A percentile compares a stretch with the other conserved stretches of the same genome.
phyloP scores from a whole-genome alignment of 2,888 invertebrate genomes.

The Julus scanicus region DNA sequence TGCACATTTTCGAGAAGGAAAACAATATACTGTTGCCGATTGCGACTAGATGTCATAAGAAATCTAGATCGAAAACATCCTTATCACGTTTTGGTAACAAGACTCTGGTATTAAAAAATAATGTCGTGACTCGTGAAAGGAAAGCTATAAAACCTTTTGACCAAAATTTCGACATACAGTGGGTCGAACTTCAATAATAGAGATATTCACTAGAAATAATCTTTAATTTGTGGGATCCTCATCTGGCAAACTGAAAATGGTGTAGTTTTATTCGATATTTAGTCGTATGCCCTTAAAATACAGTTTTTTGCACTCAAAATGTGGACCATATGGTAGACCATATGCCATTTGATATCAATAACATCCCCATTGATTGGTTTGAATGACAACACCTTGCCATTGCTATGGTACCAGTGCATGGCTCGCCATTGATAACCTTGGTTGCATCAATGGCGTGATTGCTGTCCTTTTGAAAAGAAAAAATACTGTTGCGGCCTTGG shows the following conservation, averaged over 20 bases:
- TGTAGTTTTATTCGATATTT: too few relatives aligned
- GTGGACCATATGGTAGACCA: too few relatives aligned
- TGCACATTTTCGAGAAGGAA: background rate
- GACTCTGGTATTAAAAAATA: too few relatives aligned
- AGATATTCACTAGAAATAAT: background rate
- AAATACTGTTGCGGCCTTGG: background rate
- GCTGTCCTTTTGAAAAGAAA: background rate
- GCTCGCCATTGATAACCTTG: background rate
- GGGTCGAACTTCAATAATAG: background rate
- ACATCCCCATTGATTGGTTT: background rate
- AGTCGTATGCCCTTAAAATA: too few relatives aligned
- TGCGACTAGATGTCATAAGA: background rate
- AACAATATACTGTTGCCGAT: background rate
- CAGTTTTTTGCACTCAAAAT: too few relatives aligned
- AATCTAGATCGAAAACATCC: background rate
- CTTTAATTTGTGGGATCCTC: too few relatives aligned
- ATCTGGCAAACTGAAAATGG: too few relatives aligned
- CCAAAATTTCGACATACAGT: too few relatives aligned
- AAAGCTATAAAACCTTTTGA: too few relatives aligned
- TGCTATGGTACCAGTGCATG: background rate
- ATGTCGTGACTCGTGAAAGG: too few relatives aligned
- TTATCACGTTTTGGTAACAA: background rate
- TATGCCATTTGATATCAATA: background rate
- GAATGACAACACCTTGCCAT: background rate
- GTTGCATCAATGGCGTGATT: constrained; percentile 37